phyloP scores from a whole-genome alignment of 2,888 invertebrate genomes.

The Phania funesta region DNA sequence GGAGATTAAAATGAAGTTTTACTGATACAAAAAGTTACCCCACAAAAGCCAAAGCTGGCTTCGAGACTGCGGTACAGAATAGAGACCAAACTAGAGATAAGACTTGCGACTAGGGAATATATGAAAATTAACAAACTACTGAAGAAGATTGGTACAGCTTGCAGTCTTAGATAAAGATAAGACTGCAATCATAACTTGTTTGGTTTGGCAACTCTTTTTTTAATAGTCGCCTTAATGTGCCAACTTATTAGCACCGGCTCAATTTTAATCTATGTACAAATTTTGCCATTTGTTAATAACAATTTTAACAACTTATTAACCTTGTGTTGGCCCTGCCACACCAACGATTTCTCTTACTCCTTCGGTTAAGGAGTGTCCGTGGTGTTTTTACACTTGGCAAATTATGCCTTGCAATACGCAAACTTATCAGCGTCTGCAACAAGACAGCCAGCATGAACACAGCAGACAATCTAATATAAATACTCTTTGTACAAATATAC shows the following conservation, averaged over 20 bases:
- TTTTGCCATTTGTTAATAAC: constrained; percentile 51
- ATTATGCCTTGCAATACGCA: constrained; percentile 45
- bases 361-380: constrained; percentile 41
- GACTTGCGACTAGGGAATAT: not conserved
- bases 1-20: too few species aligned
- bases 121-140: not conserved
- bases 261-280: constrained; percentile 33
- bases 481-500: not conserved
- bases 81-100: not conserved
- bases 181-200: not conserved
- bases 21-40: too few species aligned
- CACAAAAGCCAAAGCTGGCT: not conserved
- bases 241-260: too few species aligned
- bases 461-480: constrained; percentile 20
- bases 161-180: not conserved
- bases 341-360: constrained; percentile 3
- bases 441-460: constrained; percentile 20
- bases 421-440: constrained; percentile 38
- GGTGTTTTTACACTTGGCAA: constrained; percentile 35
- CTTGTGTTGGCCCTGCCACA: constrained; percentile 49
- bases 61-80: not conserved
- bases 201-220: not conserved
- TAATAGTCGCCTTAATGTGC: not conserved
- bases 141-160: too few species aligned
- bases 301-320: constrained; percentile 59